phyloP scores from a whole-genome alignment of 2,113 vertebrate genomes.

The Albula goreensis region DNA sequence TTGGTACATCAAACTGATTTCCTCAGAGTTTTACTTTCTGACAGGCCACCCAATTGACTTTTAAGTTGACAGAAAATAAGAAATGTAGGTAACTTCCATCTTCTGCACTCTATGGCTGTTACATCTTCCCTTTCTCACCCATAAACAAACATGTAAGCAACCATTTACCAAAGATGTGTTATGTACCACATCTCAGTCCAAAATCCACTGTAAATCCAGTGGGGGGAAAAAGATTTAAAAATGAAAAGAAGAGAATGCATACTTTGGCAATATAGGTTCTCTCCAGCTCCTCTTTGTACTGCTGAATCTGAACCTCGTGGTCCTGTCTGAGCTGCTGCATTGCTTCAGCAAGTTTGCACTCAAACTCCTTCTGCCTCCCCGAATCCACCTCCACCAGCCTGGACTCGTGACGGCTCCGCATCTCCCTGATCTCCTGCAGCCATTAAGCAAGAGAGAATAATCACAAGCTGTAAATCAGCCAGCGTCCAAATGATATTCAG shows the following conservation, averaged over 20 bases:
- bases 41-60: background rate
- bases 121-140: background rate
- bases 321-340: conserved; percentile 74
- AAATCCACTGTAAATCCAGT: no score
- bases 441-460: background rate
- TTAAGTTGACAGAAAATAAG: background rate
- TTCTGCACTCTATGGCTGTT: no score
- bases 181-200: no score
- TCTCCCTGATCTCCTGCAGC: conserved; percentile 69
- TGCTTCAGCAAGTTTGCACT: conserved; percentile 66
- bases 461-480: background rate
- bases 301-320: conserved; percentile 71
- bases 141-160: background rate
- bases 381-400: conserved; percentile 72
- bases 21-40: background rate
- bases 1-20: background rate
- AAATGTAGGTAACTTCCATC: background rate
- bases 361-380: conserved; percentile 66
- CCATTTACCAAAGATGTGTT: background rate
- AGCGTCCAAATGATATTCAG: background rate
- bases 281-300: conserved; percentile 80
- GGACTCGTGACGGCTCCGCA: conserved; percentile 67
- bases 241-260: background rate
- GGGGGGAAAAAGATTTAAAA: no score
- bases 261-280: conserved; percentile 72